Conservation (phyloP, 2,797 vertebrate species). For the Triplophysa bombifrons region DNA sequence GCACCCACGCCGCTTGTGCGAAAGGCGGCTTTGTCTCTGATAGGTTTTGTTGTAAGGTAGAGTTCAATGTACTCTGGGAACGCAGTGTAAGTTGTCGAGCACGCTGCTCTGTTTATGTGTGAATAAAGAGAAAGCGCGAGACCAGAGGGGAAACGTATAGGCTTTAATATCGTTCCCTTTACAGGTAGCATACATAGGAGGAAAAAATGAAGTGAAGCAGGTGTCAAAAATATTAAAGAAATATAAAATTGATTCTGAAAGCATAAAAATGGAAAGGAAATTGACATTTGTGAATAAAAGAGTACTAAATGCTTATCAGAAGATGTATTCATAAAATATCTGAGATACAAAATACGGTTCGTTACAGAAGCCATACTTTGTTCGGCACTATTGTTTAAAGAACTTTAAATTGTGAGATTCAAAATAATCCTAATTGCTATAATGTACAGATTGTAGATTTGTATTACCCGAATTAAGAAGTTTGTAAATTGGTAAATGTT, state of each 20-base stretch:
- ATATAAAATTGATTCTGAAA: too few species aligned
- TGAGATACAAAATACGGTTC: background rate
- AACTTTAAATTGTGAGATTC: background rate
- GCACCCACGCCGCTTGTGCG: background rate
- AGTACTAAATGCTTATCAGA: too few species aligned
- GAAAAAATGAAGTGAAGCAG: background rate
- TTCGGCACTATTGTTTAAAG: too few species aligned
- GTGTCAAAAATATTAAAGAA: background rate
- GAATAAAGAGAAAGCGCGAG: background rate
- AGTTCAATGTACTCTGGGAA: background rate
- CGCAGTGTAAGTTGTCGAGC: background rate
- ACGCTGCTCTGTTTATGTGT: background rate
- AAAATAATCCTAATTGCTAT: background rate
- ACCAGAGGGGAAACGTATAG: background rate
- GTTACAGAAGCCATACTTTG: too few species aligned
- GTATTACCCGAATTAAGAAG: background rate
- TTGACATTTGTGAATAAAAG: too few species aligned
- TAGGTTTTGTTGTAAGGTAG: background rate
- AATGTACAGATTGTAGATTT: slow-evolving; percentile 20
- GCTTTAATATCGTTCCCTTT: background rate
- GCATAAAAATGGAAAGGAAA: too few species aligned
- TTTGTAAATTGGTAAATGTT: background rate
- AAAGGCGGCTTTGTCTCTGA: slow-evolving; percentile 37
- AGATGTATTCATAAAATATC: background rate
- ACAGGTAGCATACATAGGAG: background rate